Base-by-base conservation (phyloP, 2,113 vertebrate species). In the Turdus rufiventris region DNA sequence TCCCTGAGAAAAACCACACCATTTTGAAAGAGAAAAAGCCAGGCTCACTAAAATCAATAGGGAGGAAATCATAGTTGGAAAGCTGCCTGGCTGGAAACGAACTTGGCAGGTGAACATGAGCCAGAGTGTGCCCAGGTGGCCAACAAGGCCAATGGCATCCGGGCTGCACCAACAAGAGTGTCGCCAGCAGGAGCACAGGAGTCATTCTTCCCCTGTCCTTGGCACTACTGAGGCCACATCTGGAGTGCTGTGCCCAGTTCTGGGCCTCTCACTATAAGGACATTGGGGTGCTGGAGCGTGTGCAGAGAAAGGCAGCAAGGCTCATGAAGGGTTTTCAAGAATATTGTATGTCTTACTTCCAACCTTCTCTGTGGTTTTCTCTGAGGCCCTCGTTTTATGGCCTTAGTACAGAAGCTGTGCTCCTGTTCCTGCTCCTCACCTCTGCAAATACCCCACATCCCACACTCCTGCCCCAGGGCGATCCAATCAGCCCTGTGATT, bases 1-100 rank as follows among this genome's bases (percentile, higher is more conserved):
- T 51, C 11, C 8, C 16, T 1, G 0, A 2, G 23, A 67, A 87
- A 71, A 7, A 3, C 5, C 40, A 28, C 9, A 54, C 3, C 3
- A 50, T 10, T 14, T 78, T 43, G 31, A 58, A 82, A 38, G 18
- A 58, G 34, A 66, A 76, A 80, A 96, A 56, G 38, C 29, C 28
- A 62, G 26, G 5, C 8, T 45, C 19, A 34, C 23, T 73, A 53
- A 33, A 53, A 85, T 36, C 11, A 65, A 25, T 4, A 57, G 19
- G 15, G 63, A 28, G 0, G 0, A 68, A 79, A 76, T 36, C 48
- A 21, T 9, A 17, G 15, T 10, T 57, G 33, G 23, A 77, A 77
- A 71, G 10, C 7, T 57, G 15, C 23, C 36, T 21, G 17, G 12
- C 10, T 42, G 31, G 61, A 85, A 67, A 48, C 18, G 60, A 67